A percentile compares a stretch with the other conserved stretches of the same genome.
Conservation (phyloP, 2,113 vertebrate genomes). For the Harpagus bidentatus region DNA sequence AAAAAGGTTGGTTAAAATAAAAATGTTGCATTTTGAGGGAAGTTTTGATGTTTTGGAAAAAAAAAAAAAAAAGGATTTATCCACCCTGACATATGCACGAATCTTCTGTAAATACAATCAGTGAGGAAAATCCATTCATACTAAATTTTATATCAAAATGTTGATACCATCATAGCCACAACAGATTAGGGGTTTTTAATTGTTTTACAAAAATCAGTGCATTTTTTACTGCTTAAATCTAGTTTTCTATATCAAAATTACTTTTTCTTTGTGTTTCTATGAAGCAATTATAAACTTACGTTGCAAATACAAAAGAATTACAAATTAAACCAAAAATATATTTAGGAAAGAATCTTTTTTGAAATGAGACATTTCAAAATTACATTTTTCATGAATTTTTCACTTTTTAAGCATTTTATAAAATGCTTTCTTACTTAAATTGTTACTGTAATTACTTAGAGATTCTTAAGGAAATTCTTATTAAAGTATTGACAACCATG, state of each 20-base stretch:
- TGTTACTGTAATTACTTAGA: background rate
- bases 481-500: background rate
- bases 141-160: background rate
- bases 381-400: background rate
- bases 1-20: background rate
- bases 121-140: background rate
- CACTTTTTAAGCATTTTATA: background rate
- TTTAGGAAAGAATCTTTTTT: background rate
- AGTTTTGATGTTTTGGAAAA: background rate
- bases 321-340: background rate
- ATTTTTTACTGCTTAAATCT: background rate
- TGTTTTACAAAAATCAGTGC: background rate
- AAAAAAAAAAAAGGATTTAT: background rate
- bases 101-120: background rate
- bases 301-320: background rate
- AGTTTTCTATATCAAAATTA: background rate
- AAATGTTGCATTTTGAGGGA: background rate
- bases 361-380: background rate
- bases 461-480: background rate
- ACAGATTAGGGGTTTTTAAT: background rate
- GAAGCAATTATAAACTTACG: background rate
- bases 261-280: background rate
- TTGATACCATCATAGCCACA: background rate
- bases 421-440: background rate
- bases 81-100: accelerated